Base-by-base conservation (phyloP, 2,888 invertebrate genomes). In the Clunio marinus region DNA sequence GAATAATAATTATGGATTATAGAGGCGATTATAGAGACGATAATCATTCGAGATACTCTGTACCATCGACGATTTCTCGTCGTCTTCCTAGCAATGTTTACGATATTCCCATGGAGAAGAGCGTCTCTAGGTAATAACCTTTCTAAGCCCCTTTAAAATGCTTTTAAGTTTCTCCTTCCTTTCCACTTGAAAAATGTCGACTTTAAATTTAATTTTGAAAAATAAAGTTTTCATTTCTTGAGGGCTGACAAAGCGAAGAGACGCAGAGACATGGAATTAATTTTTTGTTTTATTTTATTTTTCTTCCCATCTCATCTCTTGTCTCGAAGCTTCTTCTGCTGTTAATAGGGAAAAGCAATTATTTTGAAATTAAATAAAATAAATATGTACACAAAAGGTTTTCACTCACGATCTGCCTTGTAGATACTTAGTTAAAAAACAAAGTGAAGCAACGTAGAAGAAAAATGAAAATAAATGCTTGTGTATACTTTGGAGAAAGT, bases 331-430 rank as follows among this genome's bases (percentile, higher is more conserved):
- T n/a, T n/a, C n/a, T n/a, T n/a, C n/a, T 25, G 25, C 57, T 55
- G 66, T 46, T 55, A 66, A 66, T 55, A 55, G 51, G 66, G 55
- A 35, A 66, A 66, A 66, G 66, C 66, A 66, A 66, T 66, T 66
- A 66, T 24, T 66, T 35, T 24, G 55, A 35, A 66, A 66, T 66
- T 66, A 66, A 66, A 66, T 55, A 55, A 65, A 66, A 66, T 55
- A 51, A 55, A 55, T 55, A 55, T 66, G 63, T 65, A 46, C 63
- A 7, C 22, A 32, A 51, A 51, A 51, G 51, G 15, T 41, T 51
- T 22, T 51, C 51, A 17, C 20, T 2, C n/a, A 22, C 4, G 17
- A 17, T n/a, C n/a, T n/a, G n/a, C n/a, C n/a, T n/a, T n/a, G n/a
- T n/a, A n/a, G n/a, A n/a, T n/a, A n/a, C n/a, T n/a, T n/a, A n/a